Percentiles rank a stretch among this genome's conserved stretches.
Conservation (phyloP, 2,113 vertebrate genomes). For the cat (Felis catus) region F.catus_Fca126_mat1.0 CM031416.1:32064501-32065000, state of each 20-base stretch:
- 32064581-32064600: not conserved
- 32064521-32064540: not conserved
- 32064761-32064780: not conserved
- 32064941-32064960: conserved; percentile 44
- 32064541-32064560: fast-evolving
- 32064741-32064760: too few relatives aligned
- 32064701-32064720: fast-evolving
- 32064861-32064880: conserved; percentile 66
- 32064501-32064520: not conserved
- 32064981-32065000: conserved; percentile 66
- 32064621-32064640: too few relatives aligned
- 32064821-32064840: conserved; percentile 61
- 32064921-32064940: conserved; percentile 53
- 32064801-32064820: not conserved
- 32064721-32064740: not conserved
- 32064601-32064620: conserved; percentile 8
- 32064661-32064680: not conserved
- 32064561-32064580: not conserved
- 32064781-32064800: not conserved
- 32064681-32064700: fast-evolving
- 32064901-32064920: conserved; percentile 71
- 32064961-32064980: conserved; percentile 61
- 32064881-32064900: conserved; percentile 68
- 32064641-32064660: not conserved
- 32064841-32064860: conserved; percentile 51